Conservation (phyloP, 1,140 invertebrate genomes). For the Trichonephila clavipes region DNA sequence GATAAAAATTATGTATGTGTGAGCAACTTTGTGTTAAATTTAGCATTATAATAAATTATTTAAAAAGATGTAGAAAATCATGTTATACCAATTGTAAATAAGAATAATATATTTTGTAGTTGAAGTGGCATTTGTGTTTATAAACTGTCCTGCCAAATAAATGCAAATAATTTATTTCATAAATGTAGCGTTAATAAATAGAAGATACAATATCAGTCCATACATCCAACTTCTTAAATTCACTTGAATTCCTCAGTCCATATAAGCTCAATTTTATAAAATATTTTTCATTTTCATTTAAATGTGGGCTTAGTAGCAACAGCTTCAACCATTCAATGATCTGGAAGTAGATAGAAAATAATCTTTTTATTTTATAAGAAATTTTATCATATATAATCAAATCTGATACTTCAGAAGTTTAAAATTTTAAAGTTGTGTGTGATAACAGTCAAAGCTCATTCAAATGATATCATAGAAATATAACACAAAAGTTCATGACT, state of each 20-base stretch:
- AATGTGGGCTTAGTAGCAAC: slow-evolving; percentile 38
- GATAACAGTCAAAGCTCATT: too few relatives aligned
- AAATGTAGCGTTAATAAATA: slow-evolving; percentile 39
- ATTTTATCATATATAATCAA: too few relatives aligned
- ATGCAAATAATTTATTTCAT: slow-evolving; percentile 13
- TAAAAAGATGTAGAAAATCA: neutral
- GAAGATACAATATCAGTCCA: slow-evolving; percentile 62
- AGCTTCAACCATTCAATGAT: slow-evolving; percentile 50
- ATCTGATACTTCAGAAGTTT: too few relatives aligned
- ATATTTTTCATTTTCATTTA: slow-evolving; percentile 58
- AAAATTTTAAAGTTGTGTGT: too few relatives aligned
- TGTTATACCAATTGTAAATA: neutral
- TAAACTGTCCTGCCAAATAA: neutral
- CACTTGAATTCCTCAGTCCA: slow-evolving; percentile 1
- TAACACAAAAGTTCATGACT: too few relatives aligned
- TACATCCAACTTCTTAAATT: slow-evolving; percentile 62
- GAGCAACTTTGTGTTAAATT: neutral
- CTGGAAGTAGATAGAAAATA: neutral
- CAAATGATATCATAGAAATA: too few relatives aligned
- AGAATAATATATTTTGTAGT: slow-evolving; percentile 10
- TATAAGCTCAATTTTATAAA: slow-evolving; percentile 56
- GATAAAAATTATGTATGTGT: neutral
- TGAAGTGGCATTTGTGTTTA: neutral
- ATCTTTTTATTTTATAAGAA: too few relatives aligned
- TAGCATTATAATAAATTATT: neutral